Evolutionary conservation across 2,113 vertebrate genomes (phyloP).

Genomic region (Puma concolor): DNA sequence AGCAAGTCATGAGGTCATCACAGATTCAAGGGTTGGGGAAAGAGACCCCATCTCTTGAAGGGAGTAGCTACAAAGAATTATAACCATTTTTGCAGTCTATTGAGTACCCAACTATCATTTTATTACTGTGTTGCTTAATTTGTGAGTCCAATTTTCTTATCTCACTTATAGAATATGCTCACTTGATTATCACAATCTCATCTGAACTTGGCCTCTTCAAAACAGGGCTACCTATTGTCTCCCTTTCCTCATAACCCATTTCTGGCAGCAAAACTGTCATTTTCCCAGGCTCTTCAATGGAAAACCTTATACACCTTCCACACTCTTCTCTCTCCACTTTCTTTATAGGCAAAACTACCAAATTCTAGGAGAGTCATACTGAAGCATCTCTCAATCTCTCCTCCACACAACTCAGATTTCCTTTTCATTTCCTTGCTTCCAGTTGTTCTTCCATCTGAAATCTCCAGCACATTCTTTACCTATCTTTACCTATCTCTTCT

Average conservation of each 20-base stretch:
- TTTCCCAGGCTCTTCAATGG: not conserved
- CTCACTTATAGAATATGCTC: not conserved
- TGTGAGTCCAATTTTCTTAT: not conserved
- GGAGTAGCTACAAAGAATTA: not conserved
- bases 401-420: not conserved
- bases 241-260: not conserved
- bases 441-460: not conserved
- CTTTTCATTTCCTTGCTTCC: not conserved
- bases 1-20: not conserved
- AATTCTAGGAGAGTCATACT: not conserved
- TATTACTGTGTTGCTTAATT: not conserved
- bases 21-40: not conserved
- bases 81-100: not conserved
- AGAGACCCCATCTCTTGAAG: not conserved
- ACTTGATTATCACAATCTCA: not conserved
- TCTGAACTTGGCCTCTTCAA: not conserved
- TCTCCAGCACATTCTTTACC: not conserved
- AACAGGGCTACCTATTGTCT: not conserved
- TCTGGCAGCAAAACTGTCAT: not conserved
- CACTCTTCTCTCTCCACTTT: not conserved
- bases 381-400: not conserved
- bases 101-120: not conserved
- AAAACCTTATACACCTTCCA: not conserved
- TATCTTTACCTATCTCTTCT: not conserved
- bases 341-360: not conserved